Conservation (phyloP, 1,140 invertebrate species). For the Carposina sasakii region DNA sequence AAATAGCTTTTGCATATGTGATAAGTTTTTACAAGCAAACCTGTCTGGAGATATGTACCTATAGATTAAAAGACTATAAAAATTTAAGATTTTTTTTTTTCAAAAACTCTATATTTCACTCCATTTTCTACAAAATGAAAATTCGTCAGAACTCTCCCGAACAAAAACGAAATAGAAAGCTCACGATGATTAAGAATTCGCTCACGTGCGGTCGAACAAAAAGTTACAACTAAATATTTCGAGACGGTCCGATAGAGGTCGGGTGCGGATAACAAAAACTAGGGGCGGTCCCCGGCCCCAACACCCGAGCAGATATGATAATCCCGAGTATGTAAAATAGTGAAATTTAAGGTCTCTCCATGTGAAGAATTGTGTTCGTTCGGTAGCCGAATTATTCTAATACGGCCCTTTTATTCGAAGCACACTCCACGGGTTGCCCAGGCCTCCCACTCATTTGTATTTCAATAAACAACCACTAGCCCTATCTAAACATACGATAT, state of each 20-base stretch:
- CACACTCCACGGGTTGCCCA: conserved; percentile 54
- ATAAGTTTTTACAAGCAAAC: too few species aligned
- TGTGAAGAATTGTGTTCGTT: conserved; percentile 69
- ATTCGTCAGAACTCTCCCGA: conserved; percentile 2
- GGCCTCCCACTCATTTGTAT: conserved; percentile 64
- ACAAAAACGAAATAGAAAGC: conserved; percentile 31
- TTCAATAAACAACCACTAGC: conserved; percentile 67
- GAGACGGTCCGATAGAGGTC: conserved; percentile 61
- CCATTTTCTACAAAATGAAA: too few species aligned
- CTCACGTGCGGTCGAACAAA: conserved; percentile 65
- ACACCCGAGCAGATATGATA: conserved; percentile 66
- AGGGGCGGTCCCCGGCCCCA: conserved; percentile 38
- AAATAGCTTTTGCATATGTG: too few species aligned
- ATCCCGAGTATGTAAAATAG: conserved; percentile 71
- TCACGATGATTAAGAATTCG: conserved; percentile 49
- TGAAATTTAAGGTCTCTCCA: conserved; percentile 70
- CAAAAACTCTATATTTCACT: too few species aligned
- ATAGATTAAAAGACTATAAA: too few species aligned
- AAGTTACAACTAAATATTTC: conserved; percentile 72
- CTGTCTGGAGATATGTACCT: too few species aligned
- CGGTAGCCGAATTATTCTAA: conserved; percentile 68
- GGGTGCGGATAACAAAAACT: conserved; percentile 65
- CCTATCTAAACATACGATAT: conserved; percentile 65
- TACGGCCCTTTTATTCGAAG: conserved; percentile 67
- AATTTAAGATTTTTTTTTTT: too few species aligned